These are phyloP conservation scores for Asobara japonica DNA, from an alignment of 1,140 invertebrate species.

Conservation along the genomic window DNA sequence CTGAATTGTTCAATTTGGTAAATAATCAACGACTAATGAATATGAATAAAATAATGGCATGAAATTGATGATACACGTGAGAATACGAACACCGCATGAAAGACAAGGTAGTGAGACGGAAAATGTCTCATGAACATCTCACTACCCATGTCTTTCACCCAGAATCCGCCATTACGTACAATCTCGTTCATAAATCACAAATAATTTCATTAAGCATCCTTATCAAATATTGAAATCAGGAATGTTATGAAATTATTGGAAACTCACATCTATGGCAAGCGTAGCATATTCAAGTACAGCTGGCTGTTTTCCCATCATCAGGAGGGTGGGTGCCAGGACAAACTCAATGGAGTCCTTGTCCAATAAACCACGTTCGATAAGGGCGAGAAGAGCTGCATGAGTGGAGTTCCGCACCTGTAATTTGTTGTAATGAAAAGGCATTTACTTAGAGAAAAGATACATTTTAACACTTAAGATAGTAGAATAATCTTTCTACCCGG, in stretches of 20 bases:
- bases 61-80: not conserved
- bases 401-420: constrained; percentile 73
- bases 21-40: not conserved
- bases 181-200: constrained; percentile 3
- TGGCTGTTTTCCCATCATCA: constrained; percentile 42
- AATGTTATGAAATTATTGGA: constrained; percentile 17
- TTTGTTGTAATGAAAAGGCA: not conserved
- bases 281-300: constrained; percentile 65
- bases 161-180: constrained; percentile 47
- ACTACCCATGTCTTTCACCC: constrained; percentile 95
- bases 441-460: not conserved
- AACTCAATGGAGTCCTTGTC: constrained; percentile 70
- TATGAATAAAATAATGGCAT: not conserved
- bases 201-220: not conserved
- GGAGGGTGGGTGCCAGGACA: constrained; percentile 56
- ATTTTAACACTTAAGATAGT: too few species aligned
- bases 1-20: not conserved
- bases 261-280: constrained; percentile 64
- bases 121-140: constrained; percentile 76
- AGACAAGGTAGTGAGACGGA: constrained; percentile 94
- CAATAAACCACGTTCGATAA: constrained; percentile 73
- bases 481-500: too few species aligned
- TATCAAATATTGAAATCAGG: not conserved
- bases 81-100: constrained; percentile 74
- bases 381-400: constrained; percentile 70